Evolutionary conservation across 1,140 invertebrate genomes (phyloP), one percentile per base, ranked within the genome.

Genomic region (Hormaphis cornu): DNA sequence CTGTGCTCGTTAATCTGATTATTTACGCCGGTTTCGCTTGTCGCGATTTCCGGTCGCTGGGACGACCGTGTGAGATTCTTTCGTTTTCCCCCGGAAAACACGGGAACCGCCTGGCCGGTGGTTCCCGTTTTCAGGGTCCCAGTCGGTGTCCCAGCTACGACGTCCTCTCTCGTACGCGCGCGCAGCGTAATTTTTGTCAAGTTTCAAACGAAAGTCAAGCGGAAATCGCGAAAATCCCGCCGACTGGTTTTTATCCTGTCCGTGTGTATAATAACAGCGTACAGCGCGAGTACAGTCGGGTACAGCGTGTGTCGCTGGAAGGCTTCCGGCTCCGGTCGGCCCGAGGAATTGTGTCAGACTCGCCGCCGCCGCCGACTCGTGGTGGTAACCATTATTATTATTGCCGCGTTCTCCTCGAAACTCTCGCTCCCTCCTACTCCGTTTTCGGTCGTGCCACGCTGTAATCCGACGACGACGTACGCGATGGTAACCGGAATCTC

Each of bases 271-370:
- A 9, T 37, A 14, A 10, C 26, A 53, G 16, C 8, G 44, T 30
- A 42, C 44, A 18, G 33, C 30, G 40, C 12, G 12, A n/a, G 40
- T 46, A 35, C 35, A 24, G 54, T 58, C 33, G 54, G 37, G 20
- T 40, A 37, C 40, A 37, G 54, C n/a, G n/a, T n/a, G n/a, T 58
- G 40, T 40, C 35, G 61, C 61, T 66, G 7, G 61, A 18, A 66
- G 61, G 61, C 61, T 66, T 66, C 61, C 61, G 61, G 61, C 61
- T 66, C 18, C 42, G 61, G 18, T 3, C 59, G 59, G 28, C 61
- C 61, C 5, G 18, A 66, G 28, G 20, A 66, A 66, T 48, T 66
- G 61, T 66, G 61, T 66, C 61, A 66, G 61, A 66, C 54, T 58
- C 44, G 26, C 18, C 44, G n/a, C n/a, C 58, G 54, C 20, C 16